Conservation (phyloP, 2,797 vertebrate genomes). For the Hozukius guyotensis region DNA sequence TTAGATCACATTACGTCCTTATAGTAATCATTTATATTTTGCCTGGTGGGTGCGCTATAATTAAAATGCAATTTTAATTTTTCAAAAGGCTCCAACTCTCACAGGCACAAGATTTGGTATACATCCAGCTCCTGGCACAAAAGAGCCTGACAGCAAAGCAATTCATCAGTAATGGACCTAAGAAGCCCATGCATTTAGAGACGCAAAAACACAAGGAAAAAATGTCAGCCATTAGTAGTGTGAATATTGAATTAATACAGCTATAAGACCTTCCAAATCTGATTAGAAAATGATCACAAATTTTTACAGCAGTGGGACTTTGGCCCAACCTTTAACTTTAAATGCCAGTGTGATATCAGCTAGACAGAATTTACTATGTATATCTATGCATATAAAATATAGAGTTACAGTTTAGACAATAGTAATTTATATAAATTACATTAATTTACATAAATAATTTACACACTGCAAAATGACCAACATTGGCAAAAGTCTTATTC, state of each 20-base stretch:
- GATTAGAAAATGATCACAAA: slow-evolving; percentile 40
- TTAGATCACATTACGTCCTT: slow-evolving; percentile 54
- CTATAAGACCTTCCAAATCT: slow-evolving; percentile 37
- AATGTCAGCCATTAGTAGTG: slow-evolving; percentile 41
- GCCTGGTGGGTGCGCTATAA: slow-evolving; percentile 57
- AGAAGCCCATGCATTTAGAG: slow-evolving; percentile 51
- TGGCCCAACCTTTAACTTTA: slow-evolving; percentile 30
- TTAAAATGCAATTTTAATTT: slow-evolving; percentile 66
- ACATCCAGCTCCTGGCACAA: slow-evolving; percentile 58
- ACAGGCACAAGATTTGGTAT: slow-evolving; percentile 47
- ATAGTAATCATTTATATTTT: slow-evolving; percentile 58
- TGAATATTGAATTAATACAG: slow-evolving; percentile 38
- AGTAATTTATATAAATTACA: not conserved
- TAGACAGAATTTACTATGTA: not conserved
- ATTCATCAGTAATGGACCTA: slow-evolving; percentile 53
- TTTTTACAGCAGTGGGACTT: slow-evolving; percentile 15
- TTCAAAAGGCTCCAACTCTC: slow-evolving; percentile 59
- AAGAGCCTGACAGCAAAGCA: slow-evolving; percentile 58
- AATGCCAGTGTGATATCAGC: slow-evolving; percentile 23
- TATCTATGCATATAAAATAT: not conserved
- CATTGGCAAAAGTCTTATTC: not conserved
- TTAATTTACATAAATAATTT: not conserved
- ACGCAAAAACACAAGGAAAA: slow-evolving; percentile 16
- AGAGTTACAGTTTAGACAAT: not conserved
- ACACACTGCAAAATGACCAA: not conserved